Base-by-base conservation (phyloP, 2,888 invertebrate genomes). In the Dasysyrphus albostriatus region DNA sequence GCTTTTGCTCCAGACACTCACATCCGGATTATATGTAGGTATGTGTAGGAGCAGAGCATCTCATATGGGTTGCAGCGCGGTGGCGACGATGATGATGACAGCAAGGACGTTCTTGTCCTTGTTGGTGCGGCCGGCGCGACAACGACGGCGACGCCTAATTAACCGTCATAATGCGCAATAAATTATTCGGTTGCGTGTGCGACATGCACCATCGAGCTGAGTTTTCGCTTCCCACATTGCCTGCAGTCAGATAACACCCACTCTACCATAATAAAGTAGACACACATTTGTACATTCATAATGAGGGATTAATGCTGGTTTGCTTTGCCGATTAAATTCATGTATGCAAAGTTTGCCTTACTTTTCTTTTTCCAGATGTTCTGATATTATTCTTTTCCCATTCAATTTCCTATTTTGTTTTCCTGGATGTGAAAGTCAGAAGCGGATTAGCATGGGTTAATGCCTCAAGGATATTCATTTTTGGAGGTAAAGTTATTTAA, bases 101-200 rank as follows among this genome's bases (percentile, higher is more conserved):
- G n/a, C 49, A 39, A 32, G 16, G 44, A 10, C 34, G 42, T 61
- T 39, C 19, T 37, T 14, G 49, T 67, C 47, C 16, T 37, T 51
- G 67, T 24, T 61, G 54, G 54, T 61, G 14, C 12, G 51, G 16
- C 37, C 39, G 12, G 5, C 39, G 39, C 47, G 16, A 16, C 61
- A 39, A 61, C 29, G 44, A 8, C 54, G 39, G 34, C 19, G 42
- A 16, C 49, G 70, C 65, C 72, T 75, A 84, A 81, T 81, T 84
- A 76, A 80, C 84, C 84, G 76, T 76, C 72, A 80, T 76, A 72
- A 84, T 80, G 58, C 29, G 73, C 56, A 56, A 80, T 80, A 76
- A 76, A 84, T 84, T 76, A 76, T 76, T 76, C 67, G 70, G 80
- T 29, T 76, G 72, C 65, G 67, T 76, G 51, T 59, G 39, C 54